Percentiles rank a stretch among this genome's conserved stretches.
Evolutionary conservation across 2,888 invertebrate genomes (phyloP).

Genomic region (Molorchus minor): DNA sequence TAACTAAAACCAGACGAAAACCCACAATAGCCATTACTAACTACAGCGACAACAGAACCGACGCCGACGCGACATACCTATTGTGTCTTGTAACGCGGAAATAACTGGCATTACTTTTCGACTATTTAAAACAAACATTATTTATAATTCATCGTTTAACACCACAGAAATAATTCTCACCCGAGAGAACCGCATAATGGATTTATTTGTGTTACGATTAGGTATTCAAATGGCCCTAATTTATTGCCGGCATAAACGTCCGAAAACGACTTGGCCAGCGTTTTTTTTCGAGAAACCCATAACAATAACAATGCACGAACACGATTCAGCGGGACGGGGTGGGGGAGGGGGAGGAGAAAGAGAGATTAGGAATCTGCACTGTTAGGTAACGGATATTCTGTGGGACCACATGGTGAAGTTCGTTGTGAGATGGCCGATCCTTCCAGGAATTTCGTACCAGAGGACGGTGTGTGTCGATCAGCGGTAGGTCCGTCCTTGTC

Average conservation of each 20-base stretch:
- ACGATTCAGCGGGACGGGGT: conserved; percentile 11
- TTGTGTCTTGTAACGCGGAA: too few relatives aligned
- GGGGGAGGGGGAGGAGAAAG: too few relatives aligned
- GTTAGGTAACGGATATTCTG: conserved; percentile 26
- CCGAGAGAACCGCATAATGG: conserved; percentile 11
- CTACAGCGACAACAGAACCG: too few relatives aligned
- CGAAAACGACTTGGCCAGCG: conserved; percentile 15
- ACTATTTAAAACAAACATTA: too few relatives aligned
- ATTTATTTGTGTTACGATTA: conserved; percentile 11
- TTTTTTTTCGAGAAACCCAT: conserved; percentile 23
- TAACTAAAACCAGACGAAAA: too few relatives aligned
- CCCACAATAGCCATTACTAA: too few relatives aligned
- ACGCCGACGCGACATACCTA: too few relatives aligned
- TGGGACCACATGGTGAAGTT: conserved; percentile 27
- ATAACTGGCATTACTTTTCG: too few relatives aligned
- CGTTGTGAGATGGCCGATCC: conserved; percentile 9
- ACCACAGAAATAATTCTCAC: too few relatives aligned
- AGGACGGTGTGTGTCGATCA: too few relatives aligned
- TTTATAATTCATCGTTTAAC: too few relatives aligned
- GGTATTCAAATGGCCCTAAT: conserved; percentile 17
- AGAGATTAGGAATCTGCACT: conserved; percentile 26
- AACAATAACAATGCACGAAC: conserved; percentile 17
- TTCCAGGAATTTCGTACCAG: conserved; percentile 22
- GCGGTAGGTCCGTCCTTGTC: too few relatives aligned
- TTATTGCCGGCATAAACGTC: conserved; percentile 13